A percentile compares a stretch with the other conserved stretches of the same genome.
Conservation (phyloP, 1,140 invertebrate species). For the Drosophila serrata region DNA sequence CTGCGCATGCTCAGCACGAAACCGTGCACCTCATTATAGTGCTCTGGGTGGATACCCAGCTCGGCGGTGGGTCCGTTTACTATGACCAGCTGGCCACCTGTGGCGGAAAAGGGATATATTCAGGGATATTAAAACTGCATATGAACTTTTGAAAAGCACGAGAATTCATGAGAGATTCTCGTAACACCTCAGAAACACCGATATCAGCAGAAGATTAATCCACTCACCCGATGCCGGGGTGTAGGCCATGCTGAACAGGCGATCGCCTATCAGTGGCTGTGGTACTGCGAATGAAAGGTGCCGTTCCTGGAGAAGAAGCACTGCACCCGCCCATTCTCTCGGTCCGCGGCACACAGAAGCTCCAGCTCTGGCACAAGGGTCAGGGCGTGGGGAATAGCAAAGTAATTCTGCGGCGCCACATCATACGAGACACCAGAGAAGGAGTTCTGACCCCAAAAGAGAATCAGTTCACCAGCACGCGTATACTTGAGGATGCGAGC, state of each 20-base stretch:
- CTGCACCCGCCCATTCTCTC: conserved; percentile 95
- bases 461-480: conserved; percentile 89
- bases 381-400: conserved; percentile 93
- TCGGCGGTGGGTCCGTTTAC: conserved; percentile 86
- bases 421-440: conserved; percentile 72
- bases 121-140: background rate
- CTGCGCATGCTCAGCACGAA: conserved; percentile 89
- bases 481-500: conserved; percentile 94
- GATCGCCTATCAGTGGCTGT: conserved; percentile 88
- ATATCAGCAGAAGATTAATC: conserved; percentile 32
- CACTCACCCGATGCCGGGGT: conserved; percentile 84
- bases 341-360: conserved; percentile 94
- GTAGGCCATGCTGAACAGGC: conserved; percentile 91
- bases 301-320: conserved; percentile 91
- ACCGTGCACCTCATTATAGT: conserved; percentile 87
- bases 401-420: conserved; percentile 87
- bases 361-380: conserved; percentile 91
- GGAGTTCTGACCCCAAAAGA: conserved; percentile 88
- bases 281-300: conserved; percentile 87
- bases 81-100: conserved; percentile 86
- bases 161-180: conserved; percentile 17
- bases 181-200: conserved; percentile 25
- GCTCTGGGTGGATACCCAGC: conserved; percentile 58
- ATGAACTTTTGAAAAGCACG: background rate
- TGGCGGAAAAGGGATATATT: conserved; percentile 3